phyloP scores from a whole-genome alignment of 2,797 vertebrate species.

The Glyptemys insculpta region DNA sequence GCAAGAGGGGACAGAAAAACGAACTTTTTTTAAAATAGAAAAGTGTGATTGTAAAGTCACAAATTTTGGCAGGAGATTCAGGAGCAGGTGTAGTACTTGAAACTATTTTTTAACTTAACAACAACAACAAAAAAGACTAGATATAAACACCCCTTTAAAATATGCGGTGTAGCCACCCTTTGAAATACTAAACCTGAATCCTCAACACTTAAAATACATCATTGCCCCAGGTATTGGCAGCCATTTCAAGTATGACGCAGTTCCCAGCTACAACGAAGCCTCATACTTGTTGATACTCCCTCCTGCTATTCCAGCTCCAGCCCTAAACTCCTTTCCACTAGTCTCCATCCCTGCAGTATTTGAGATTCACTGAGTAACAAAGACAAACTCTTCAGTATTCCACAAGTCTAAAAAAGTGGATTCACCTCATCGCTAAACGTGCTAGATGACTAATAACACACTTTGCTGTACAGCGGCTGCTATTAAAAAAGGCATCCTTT shows the following conservation, averaged over 20 bases:
- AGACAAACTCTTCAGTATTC: conserved; percentile 26
- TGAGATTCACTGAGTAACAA: conserved; percentile 44
- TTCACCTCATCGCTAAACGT: conserved; percentile 52
- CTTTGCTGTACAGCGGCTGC: conserved; percentile 35
- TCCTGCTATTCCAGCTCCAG: neutral
- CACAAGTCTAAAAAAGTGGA: conserved; percentile 42
- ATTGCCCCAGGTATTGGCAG: neutral
- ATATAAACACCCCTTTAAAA: neutral
- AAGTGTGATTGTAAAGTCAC: neutral
- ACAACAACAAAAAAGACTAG: neutral
- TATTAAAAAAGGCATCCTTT: conserved; percentile 49
- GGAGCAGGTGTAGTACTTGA: neutral
- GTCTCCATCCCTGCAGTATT: conserved; percentile 39
- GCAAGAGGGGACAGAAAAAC: neutral
- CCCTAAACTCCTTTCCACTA: conserved; percentile 43
- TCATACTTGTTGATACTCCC: conserved; percentile 30
- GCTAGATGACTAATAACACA: conserved; percentile 57
- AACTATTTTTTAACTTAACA: neutral
- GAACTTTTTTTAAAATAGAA: neutral
- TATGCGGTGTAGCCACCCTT: neutral
- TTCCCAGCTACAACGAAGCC: conserved; percentile 29
- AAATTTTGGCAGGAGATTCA: neutral
- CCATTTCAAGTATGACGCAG: conserved; percentile 29
- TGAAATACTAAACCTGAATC: neutral
- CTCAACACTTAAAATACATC: neutral